These are phyloP conservation scores for Lasiurus borealis DNA, from an alignment of 2,113 vertebrate genomes.

Conservation along the genomic window DNA sequence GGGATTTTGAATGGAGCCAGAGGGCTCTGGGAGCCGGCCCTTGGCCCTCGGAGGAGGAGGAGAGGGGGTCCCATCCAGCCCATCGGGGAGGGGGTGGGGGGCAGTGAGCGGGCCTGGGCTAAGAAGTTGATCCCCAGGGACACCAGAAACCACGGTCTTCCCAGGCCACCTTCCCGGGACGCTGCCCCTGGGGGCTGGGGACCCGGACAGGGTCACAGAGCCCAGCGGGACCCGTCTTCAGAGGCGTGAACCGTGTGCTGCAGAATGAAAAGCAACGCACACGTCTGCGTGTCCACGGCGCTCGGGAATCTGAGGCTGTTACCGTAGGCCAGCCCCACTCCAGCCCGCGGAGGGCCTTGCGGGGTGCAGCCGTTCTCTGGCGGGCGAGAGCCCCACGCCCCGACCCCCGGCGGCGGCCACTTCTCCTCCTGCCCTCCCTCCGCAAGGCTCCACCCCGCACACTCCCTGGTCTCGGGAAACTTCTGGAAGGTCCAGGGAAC, in stretches of 20 bases:
- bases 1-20: constrained; percentile 89
- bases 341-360: neutral
- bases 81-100: neutral
- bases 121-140: constrained; percentile 74
- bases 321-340: no score
- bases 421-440: neutral
- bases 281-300: no score
- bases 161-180: neutral
- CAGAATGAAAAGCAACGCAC: neutral
- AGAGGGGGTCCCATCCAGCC: neutral
- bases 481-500: constrained; percentile 48
- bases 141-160: neutral
- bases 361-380: neutral
- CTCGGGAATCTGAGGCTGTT: neutral
- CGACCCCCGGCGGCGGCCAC: no score
- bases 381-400: neutral
- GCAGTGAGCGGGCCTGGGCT: constrained; percentile 38
- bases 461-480: neutral
- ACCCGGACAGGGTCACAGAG: fast-evolving
- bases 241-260: neutral
- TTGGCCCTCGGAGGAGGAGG: neutral
- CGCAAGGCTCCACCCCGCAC: neutral
- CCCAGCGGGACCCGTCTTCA: neutral
- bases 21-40: constrained; percentile 80
- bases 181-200: neutral